Conservation (phyloP, 2,888 invertebrate species). For the Fragum fragum region DNA sequence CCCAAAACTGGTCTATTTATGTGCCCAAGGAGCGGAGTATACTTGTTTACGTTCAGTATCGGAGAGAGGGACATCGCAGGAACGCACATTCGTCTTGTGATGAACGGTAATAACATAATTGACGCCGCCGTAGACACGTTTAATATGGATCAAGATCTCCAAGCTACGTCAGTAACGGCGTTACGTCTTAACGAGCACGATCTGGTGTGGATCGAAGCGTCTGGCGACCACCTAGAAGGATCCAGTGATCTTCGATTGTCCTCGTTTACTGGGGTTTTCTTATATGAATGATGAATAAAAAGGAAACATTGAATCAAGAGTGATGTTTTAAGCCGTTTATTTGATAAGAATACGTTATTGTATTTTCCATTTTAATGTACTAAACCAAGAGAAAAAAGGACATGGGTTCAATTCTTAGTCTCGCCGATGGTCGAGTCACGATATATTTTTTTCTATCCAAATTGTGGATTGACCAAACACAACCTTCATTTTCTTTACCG, state of each 20-base stretch:
- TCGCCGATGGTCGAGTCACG: no score
- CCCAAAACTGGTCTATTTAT: constrained; percentile 6
- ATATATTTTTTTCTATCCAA: no score
- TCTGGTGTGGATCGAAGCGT: background rate
- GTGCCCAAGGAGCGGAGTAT: constrained; percentile 4
- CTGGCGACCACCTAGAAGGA: constrained; percentile 2
- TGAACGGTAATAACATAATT: background rate
- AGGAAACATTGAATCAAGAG: no score
- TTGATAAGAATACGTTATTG: no score
- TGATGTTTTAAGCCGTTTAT: no score
- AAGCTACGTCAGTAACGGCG: no score
- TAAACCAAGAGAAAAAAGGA: no score
- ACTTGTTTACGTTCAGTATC: constrained; percentile 11
- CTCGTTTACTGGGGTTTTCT: constrained; percentile 3
- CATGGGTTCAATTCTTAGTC: no score
- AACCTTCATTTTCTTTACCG: no score
- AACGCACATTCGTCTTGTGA: background rate
- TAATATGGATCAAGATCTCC: background rate
- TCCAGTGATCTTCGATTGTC: constrained; percentile 1
- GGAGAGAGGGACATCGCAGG: background rate
- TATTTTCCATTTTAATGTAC: no score
- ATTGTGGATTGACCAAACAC: no score
- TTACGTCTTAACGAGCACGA: background rate
- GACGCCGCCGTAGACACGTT: background rate
- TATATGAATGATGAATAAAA: no score